phyloP scores from a whole-genome alignment of 2,797 vertebrate species.

The Enteromius anoplus region DNA sequence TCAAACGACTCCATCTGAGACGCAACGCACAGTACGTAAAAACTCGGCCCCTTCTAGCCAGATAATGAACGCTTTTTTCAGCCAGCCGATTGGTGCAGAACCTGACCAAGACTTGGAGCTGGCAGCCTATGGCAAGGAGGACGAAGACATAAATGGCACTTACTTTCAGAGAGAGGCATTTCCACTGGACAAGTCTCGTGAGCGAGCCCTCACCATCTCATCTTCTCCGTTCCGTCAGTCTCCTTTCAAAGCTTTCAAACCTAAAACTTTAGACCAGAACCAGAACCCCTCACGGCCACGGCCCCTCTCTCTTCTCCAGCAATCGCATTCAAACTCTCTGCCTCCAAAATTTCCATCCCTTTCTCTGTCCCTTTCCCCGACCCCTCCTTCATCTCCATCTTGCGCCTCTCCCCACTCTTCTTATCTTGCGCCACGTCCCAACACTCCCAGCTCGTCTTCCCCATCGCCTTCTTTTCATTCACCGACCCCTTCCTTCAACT shows the following conservation, averaged over 20 bases:
- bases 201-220: slow-evolving; percentile 80
- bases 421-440: slow-evolving; percentile 74
- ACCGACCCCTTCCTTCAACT: slow-evolving; percentile 77
- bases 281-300: slow-evolving; percentile 76
- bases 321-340: slow-evolving; percentile 80
- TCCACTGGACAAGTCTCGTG: slow-evolving; percentile 71
- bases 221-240: slow-evolving; percentile 81
- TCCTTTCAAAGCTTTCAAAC: slow-evolving; percentile 75
- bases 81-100: slow-evolving; percentile 69
- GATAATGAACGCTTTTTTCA: slow-evolving; percentile 71
- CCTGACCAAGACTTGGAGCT: slow-evolving; percentile 61
- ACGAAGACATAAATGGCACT: slow-evolving; percentile 75
- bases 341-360: slow-evolving; percentile 79
- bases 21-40: slow-evolving; percentile 67
- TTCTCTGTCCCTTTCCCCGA: slow-evolving; percentile 78
- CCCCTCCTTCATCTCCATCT: slow-evolving; percentile 78
- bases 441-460: slow-evolving; percentile 75
- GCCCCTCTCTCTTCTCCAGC: slow-evolving; percentile 80
- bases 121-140: slow-evolving; percentile 66
- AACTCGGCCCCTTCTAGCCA: slow-evolving; percentile 80
- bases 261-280: slow-evolving; percentile 78
- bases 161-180: slow-evolving; percentile 75
- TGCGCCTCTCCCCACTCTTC: slow-evolving; percentile 77
- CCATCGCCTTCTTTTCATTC: slow-evolving; percentile 70
- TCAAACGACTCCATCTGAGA: slow-evolving; percentile 53